These are phyloP conservation scores for Microcebus tavaratra DNA, from an alignment of 2,113 vertebrate species.

Conservation along the genomic window DNA sequence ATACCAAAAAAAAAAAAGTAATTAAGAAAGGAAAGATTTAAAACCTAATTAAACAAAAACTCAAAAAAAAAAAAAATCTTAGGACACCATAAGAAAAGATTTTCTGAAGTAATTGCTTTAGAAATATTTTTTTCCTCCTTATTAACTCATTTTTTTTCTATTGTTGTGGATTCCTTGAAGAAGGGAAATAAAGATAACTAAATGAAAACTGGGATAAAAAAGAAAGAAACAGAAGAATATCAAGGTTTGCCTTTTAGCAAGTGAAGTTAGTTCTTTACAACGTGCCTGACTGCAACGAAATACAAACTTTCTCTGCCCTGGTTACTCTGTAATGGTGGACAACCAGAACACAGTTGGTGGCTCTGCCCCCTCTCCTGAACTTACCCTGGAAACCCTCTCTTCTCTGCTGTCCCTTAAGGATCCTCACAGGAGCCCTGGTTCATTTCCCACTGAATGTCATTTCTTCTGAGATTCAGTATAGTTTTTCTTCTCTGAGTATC, in stretches of 20 bases:
- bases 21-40: slow-evolving; percentile 87
- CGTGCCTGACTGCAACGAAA: background rate
- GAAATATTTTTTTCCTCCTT: slow-evolving; percentile 75
- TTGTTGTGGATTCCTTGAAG: slow-evolving; percentile 51
- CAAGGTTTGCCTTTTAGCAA: background rate
- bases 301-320: background rate
- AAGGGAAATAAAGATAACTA: slow-evolving; percentile 38
- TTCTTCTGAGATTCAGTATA: background rate
- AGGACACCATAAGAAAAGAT: slow-evolving; percentile 67
- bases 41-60: slow-evolving; percentile 85
- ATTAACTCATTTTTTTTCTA: slow-evolving; percentile 81
- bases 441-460: background rate
- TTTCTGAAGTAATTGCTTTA: slow-evolving; percentile 70
- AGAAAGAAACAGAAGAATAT: slow-evolving; percentile 14
- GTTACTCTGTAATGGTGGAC: background rate
- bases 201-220: slow-evolving; percentile 36
- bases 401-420: background rate
- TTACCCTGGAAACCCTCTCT: background rate
- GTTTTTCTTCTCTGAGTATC: background rate
- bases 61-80: slow-evolving; percentile 71
- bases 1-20: slow-evolving; percentile 81
- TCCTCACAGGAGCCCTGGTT: background rate
- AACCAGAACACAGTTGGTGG: background rate
- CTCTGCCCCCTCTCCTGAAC: background rate
- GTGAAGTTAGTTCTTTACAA: background rate